Base-by-base conservation (phyloP, 2,113 vertebrate genomes). In the Corvus moneduloides region DNA sequence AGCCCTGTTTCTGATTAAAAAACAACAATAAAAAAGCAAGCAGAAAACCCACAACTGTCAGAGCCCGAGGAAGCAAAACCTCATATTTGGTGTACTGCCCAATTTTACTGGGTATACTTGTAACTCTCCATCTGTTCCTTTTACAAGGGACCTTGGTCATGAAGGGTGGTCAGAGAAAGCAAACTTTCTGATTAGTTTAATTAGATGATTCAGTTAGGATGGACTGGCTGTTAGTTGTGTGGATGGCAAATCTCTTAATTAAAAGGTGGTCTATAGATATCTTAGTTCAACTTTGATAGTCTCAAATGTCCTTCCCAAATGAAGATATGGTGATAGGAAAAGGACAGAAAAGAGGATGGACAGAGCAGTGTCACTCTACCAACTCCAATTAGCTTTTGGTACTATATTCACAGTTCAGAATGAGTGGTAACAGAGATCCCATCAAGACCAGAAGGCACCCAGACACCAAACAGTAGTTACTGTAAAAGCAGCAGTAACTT, bases 1-100 rank as follows among this genome's bases (percentile, higher is more conserved):
- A 77, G 54, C 22, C 59, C 75, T 6, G 6, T n/a, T 92, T 94
- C 80, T 84, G 64, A 94, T 89, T 93, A 74, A 92, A 81, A 84
- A 94, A 35, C 37, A 58, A 46, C 13, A 54, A 89, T 51, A 52
- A 84, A 86, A 92, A 72, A 49, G 26, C 63, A 85, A 93, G 64
- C 51, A 74, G 84, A 72, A 37, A 3, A 8, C 7, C 20, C 68
- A n/a, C 23, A 88, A 63, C 33, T 71, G 39, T 55, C 64, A 86
- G 83, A 93, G 64, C 73, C 26, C 20, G 43, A 74, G 55, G 76
- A 95, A 90, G 39, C 63, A 30, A 73, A 61, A 63, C 48, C 68
- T 82, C 59, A 0, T 23, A 58, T 46, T 49, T 72, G 75, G 51
- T 52, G 22, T 27, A 41, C 46, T 78, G 69, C 66, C 87, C 85